phyloP scores from a whole-genome alignment of 2,113 vertebrate species.

The Bubo bubo region DNA sequence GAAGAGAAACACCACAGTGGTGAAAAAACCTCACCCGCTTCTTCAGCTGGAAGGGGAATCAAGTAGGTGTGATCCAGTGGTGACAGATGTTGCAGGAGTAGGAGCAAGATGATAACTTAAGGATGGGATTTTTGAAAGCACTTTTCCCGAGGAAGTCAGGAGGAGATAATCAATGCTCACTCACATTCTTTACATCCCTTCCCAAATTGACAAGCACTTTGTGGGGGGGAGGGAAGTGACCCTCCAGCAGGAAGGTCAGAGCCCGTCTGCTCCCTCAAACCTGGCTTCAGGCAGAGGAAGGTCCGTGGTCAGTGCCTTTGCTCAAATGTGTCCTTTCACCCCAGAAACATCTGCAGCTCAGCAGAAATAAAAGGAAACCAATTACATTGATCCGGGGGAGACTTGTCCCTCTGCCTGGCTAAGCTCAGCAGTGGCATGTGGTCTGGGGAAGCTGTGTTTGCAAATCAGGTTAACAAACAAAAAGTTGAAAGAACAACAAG shows the following conservation, averaged over 20 bases:
- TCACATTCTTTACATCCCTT: slow-evolving; percentile 4
- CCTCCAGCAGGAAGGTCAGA: background rate
- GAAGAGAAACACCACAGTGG: background rate
- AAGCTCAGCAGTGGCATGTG: background rate
- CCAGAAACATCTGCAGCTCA: background rate
- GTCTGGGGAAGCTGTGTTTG: background rate
- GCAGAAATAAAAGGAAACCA: slow-evolving; percentile 7
- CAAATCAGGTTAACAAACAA: background rate
- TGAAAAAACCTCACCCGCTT: background rate
- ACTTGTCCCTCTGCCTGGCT: background rate
- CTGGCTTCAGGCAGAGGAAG: slow-evolving; percentile 4
- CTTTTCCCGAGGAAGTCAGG: slow-evolving; percentile 33
- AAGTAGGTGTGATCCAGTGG: background rate
- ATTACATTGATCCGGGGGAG: background rate
- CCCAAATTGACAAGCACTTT: slow-evolving; percentile 34
- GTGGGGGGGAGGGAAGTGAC: background rate
- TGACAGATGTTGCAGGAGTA: background rate
- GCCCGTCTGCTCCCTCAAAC: background rate
- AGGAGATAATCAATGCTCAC: slow-evolving; percentile 20
- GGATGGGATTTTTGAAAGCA: slow-evolving; percentile 47
- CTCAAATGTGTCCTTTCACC: background rate
- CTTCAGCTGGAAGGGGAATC: slow-evolving; percentile 11
- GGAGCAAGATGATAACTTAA: background rate
- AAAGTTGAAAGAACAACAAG: background rate
- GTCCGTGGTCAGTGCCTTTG: slow-evolving; percentile 46